Evolutionary conservation across 2,888 invertebrate species (phyloP).

Genomic region (Patella caerulea): DNA sequence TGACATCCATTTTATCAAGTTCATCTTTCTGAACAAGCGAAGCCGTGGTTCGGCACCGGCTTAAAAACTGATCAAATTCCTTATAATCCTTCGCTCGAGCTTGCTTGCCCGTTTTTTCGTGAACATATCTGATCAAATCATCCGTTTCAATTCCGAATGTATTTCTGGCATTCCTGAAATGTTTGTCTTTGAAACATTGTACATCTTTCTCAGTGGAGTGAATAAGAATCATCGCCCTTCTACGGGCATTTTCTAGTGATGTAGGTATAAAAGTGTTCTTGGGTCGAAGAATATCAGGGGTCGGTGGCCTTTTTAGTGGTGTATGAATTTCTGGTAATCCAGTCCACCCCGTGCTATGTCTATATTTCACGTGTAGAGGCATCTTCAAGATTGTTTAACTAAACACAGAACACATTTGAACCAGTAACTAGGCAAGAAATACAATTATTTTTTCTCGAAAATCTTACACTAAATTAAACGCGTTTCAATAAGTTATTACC

Average conservation of each 20-base stretch:
- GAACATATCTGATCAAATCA: constrained; percentile 32
- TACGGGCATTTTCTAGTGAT: constrained; percentile 57
- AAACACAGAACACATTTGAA: no score
- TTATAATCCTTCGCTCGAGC: constrained; percentile 23
- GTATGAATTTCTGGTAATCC: background rate
- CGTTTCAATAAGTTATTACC: no score
- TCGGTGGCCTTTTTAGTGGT: background rate
- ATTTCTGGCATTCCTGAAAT: constrained; percentile 16
- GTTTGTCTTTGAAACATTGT: constrained; percentile 44
- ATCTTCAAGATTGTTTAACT: background rate
- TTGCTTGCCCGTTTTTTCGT: constrained; percentile 29
- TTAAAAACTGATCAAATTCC: constrained; percentile 29
- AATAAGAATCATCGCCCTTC: constrained; percentile 55
- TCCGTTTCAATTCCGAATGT: constrained; percentile 24
- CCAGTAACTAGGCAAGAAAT: no score
- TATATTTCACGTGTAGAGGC: background rate
- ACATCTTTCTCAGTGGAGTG: constrained; percentile 50
- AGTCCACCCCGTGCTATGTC: background rate
- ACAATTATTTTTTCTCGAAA: no score
- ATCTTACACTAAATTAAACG: no score
- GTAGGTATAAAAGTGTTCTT: constrained; percentile 39
- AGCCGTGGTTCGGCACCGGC: constrained; percentile 8
- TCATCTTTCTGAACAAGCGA: constrained; percentile 19
- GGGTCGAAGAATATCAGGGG: background rate
- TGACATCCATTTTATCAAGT: constrained; percentile 9